These are phyloP conservation scores for Rutilus rutilus DNA, from an alignment of 2,113 vertebrate species.

Conservation along the genomic window DNA sequence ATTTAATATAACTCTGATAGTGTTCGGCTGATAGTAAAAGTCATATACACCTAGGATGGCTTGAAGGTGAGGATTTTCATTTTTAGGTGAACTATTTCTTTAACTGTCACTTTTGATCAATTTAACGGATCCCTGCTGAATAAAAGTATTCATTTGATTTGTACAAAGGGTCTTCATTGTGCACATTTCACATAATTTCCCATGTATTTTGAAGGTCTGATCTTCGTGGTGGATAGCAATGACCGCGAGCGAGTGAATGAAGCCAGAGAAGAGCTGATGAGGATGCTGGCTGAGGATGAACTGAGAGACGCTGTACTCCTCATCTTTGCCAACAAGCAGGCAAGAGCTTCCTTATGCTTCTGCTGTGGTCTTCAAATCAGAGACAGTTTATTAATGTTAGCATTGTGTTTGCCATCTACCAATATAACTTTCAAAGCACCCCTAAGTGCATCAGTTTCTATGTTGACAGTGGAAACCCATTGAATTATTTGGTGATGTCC, in stretches of 20 bases:
- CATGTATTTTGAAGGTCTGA: conserved; percentile 80
- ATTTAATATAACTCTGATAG: too few relatives aligned
- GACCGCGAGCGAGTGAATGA: conserved; percentile 95
- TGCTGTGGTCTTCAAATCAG: conserved; percentile 7
- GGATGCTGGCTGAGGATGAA: conserved; percentile 96
- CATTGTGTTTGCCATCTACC: neutral
- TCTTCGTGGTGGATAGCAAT: conserved; percentile 99
- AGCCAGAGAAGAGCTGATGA: conserved; percentile 94
- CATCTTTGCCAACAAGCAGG: conserved; percentile 97
- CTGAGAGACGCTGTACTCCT: conserved; percentile 93
- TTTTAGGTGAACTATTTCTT: too few relatives aligned
- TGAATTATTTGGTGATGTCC: neutral
- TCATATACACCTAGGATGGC: too few relatives aligned
- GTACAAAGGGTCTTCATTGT: neutral
- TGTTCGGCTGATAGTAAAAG: too few relatives aligned
- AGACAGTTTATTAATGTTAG: neutral
- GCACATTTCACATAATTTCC: neutral
- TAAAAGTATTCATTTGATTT: neutral
- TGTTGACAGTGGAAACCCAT: neutral
- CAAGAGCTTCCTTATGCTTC: conserved; percentile 52
- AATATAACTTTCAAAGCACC: neutral
- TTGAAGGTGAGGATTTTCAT: too few relatives aligned
- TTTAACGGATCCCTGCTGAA: neutral
- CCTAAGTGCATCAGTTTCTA: neutral
- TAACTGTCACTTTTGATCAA: neutral